These are phyloP conservation scores for Gymnoscelis rufifasciata DNA, from an alignment of 2,888 invertebrate species.

Conservation along the genomic window DNA sequence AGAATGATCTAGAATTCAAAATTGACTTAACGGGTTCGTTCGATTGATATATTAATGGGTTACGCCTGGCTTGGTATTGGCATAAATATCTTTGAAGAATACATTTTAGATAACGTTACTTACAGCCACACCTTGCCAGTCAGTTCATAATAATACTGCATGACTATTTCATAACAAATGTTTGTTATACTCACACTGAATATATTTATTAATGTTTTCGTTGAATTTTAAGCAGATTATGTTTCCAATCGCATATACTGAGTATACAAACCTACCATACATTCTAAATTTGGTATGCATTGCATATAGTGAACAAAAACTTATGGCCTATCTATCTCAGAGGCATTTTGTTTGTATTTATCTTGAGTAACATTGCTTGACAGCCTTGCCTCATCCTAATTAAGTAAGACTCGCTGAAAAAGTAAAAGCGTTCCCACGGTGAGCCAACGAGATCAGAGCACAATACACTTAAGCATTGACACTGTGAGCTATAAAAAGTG, in stretches of 20 bases:
- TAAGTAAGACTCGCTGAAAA: slow-evolving; percentile 43
- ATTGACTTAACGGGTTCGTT: slow-evolving; percentile 4
- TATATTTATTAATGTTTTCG: too few species aligned
- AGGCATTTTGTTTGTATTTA: neutral
- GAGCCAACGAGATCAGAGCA: slow-evolving; percentile 59
- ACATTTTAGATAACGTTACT: slow-evolving; percentile 4
- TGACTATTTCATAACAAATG: neutral
- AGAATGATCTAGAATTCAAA: slow-evolving; percentile 14
- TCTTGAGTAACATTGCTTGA: slow-evolving; percentile 7
- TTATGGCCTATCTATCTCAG: too few species aligned
- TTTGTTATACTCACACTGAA: too few species aligned
- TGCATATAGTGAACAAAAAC: too few species aligned
- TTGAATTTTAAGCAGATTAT: too few species aligned
- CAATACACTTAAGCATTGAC: too few species aligned
- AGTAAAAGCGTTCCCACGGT: slow-evolving; percentile 63
- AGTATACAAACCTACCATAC: too few species aligned
- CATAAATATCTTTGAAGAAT: slow-evolving; percentile 10
- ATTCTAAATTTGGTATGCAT: too few species aligned
- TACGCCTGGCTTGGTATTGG: slow-evolving; percentile 10
- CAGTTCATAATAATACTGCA: too few species aligned
- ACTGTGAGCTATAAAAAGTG: slow-evolving; percentile 52
- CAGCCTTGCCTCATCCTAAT: slow-evolving; percentile 39
- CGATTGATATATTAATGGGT: slow-evolving; percentile 18
- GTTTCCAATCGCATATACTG: too few species aligned
- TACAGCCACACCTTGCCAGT: neutral